A percentile compares a stretch with the other conserved stretches of the same genome.
Evolutionary conservation across 2,113 vertebrate genomes (phyloP).

Genomic region (Mus musculus): DNA sequence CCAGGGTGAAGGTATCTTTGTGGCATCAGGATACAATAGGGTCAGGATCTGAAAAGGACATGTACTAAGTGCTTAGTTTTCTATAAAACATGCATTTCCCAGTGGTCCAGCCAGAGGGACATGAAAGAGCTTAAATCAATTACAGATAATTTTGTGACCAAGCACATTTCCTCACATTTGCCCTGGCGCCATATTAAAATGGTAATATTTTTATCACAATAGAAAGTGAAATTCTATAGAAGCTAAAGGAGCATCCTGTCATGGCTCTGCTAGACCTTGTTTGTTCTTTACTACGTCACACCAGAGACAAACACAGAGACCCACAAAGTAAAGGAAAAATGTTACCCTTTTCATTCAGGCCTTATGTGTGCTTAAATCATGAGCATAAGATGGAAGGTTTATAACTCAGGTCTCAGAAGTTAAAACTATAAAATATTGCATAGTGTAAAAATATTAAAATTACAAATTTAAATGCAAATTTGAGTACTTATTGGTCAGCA

Average conservation of each 20-base stretch:
- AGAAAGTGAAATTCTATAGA: background rate
- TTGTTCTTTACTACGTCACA: background rate
- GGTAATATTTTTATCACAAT: background rate
- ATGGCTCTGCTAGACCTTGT: background rate
- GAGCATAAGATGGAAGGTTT: background rate
- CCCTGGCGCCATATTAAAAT: background rate
- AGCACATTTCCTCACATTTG: background rate
- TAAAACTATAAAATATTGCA: slow-evolving; percentile 38
- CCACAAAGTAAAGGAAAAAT: background rate
- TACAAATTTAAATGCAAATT: slow-evolving; percentile 51
- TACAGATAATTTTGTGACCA: background rate
- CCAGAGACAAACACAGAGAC: background rate
- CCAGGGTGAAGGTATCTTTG: background rate
- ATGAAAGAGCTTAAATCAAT: background rate
- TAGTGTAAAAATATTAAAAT: slow-evolving; percentile 43
- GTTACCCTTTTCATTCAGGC: background rate
- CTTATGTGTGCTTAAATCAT: background rate
- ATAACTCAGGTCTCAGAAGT: background rate
- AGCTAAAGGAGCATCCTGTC: background rate
- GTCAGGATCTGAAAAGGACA: background rate
- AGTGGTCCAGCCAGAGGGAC: background rate
- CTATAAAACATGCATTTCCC: background rate
- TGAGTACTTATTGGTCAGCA: background rate
- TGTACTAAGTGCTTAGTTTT: background rate
- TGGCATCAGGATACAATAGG: background rate